Conservation (phyloP, 2,888 invertebrate genomes). For the Mimas tiliae region DNA sequence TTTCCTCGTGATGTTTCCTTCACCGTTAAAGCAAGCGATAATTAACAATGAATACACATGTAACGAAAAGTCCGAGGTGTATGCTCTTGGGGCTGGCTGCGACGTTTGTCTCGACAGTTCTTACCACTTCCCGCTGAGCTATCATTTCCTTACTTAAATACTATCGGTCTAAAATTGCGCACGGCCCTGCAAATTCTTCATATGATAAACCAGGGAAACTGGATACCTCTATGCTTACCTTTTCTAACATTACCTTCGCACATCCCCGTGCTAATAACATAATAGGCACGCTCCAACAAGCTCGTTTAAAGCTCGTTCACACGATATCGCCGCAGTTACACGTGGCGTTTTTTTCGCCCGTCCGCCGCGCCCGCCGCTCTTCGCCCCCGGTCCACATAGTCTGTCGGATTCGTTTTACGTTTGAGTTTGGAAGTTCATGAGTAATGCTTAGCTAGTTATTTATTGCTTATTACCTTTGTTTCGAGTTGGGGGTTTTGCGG, state of each 20-base stretch:
- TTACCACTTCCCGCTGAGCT: too few relatives aligned
- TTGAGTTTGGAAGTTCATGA: conserved; percentile 23
- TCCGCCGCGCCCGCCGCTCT: conserved; percentile 10
- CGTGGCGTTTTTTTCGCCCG: conserved; percentile 39
- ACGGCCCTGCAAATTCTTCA: too few relatives aligned
- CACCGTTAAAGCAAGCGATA: too few relatives aligned
- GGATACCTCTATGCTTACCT: conserved; percentile 17
- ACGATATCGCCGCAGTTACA: conserved; percentile 50
- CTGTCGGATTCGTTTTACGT: conserved; percentile 26
- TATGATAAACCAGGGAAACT: background rate
- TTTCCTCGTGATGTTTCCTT: too few relatives aligned
- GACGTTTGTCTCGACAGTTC: too few relatives aligned
- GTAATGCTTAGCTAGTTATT: conserved; percentile 25
- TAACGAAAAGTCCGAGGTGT: too few relatives aligned
- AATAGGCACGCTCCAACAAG: conserved; percentile 40
- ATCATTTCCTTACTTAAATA: too few relatives aligned
- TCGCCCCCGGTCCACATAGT: conserved; percentile 13
- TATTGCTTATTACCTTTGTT: conserved; percentile 25
- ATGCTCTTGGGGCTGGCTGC: too few relatives aligned
- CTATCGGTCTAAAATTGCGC: too few relatives aligned
- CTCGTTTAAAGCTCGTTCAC: conserved; percentile 61
- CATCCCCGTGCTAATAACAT: conserved; percentile 34
- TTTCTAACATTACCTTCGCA: conserved; percentile 31
- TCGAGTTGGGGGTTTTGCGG: conserved; percentile 19
- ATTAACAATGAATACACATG: too few relatives aligned